Conservation (phyloP, 2,113 vertebrate genomes). For the Actinemys pallida region DNA sequence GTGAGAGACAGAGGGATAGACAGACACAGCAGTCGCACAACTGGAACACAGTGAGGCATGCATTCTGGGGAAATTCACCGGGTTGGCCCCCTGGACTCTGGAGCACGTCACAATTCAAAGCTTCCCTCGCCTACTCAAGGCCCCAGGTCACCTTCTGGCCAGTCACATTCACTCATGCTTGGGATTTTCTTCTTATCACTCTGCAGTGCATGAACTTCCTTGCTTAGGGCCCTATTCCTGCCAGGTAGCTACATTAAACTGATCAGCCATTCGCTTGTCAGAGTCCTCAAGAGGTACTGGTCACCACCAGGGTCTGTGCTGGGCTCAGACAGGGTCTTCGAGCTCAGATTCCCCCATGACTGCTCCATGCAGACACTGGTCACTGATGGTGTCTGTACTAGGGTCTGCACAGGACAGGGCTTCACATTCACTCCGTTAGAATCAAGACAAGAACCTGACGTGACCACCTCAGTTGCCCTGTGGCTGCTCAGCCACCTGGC, state of each 20-base stretch:
- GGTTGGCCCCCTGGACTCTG: not conserved
- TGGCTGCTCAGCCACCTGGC: fast-evolving
- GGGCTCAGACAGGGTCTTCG: not conserved
- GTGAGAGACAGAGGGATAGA: not conserved
- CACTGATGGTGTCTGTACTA: fast-evolving
- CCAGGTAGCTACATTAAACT: fast-evolving
- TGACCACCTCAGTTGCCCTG: not conserved
- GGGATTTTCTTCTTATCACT: not conserved
- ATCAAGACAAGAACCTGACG: fast-evolving
- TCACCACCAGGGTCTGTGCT: not conserved
- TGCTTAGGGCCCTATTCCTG: fast-evolving
- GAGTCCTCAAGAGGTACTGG: not conserved
- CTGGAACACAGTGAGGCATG: conserved; percentile 35
- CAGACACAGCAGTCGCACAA: conserved; percentile 14
- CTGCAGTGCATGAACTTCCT: not conserved
- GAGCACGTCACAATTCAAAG: not conserved
- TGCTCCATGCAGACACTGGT: fast-evolving
- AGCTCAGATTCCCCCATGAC: not conserved
- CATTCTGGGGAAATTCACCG: conserved; percentile 38
- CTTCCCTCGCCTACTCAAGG: not conserved
- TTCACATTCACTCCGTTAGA: not conserved
- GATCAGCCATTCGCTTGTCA: fast-evolving
- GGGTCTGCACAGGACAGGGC: not conserved
- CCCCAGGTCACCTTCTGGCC: not conserved
- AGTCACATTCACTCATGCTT: not conserved